phyloP scores from a whole-genome alignment of 2,888 invertebrate species.

The Caradrina clavipalpis region DNA sequence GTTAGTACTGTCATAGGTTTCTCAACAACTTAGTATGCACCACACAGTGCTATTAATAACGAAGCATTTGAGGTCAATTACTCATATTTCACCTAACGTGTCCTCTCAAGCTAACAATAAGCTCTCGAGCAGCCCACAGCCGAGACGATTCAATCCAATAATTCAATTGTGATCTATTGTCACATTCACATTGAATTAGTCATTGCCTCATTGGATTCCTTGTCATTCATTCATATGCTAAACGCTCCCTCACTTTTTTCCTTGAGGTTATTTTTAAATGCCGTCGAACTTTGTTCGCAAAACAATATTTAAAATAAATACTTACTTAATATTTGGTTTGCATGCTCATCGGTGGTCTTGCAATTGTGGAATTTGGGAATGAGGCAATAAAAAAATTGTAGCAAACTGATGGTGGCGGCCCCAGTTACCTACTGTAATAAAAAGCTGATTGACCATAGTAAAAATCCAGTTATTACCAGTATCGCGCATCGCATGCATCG shows the following conservation, averaged over 20 bases:
- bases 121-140: conserved; percentile 19
- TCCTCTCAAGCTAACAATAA: conserved; percentile 36
- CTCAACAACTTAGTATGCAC: background rate
- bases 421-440: conserved; percentile 47
- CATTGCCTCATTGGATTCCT: conserved; percentile 46
- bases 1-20: background rate
- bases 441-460: conserved; percentile 64
- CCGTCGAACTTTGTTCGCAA: conserved; percentile 28
- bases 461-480: conserved; percentile 73
- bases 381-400: background rate
- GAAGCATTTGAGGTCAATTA: conserved; percentile 24
- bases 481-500: conserved; percentile 51
- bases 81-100: conserved; percentile 15
- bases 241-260: conserved; percentile 27
- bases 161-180: conserved; percentile 55
- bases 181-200: conserved; percentile 54
- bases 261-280: conserved; percentile 23
- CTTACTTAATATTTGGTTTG: background rate
- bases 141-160: conserved; percentile 44
- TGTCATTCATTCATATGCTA: conserved; percentile 46
- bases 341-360: background rate
- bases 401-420: too few species aligned
- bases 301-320: background rate
- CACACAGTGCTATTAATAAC: conserved; percentile 26
- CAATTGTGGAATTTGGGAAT: background rate